Evolutionary conservation across 2,888 invertebrate genomes (phyloP).

Genomic region (Ormyrus nitidulus): DNA sequence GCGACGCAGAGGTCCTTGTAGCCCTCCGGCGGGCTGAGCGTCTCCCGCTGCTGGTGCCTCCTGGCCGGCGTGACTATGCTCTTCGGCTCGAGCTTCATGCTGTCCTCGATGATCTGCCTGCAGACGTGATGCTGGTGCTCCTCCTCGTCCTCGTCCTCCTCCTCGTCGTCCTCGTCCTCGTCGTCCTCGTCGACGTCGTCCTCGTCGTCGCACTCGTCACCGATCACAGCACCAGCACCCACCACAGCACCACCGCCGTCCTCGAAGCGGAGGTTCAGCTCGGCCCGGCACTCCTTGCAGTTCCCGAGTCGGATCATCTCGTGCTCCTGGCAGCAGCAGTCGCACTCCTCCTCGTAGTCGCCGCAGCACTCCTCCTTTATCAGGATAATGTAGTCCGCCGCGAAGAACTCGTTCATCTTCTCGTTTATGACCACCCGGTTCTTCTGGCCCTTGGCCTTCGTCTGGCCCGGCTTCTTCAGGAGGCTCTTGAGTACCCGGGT

Average conservation of each 20-base stretch:
- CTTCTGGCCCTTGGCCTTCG: conserved; percentile 80
- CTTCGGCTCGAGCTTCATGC: conserved; percentile 26
- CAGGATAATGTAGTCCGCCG: conserved; percentile 93
- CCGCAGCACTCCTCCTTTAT: conserved; percentile 92
- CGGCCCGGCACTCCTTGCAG: conserved; percentile 76
- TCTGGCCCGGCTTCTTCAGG: conserved; percentile 85
- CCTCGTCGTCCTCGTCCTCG: conserved; percentile 63
- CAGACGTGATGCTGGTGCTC: conserved; percentile 37
- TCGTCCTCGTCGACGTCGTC: conserved; percentile 61
- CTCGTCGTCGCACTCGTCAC: conserved; percentile 55
- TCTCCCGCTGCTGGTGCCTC: conserved; percentile 79
- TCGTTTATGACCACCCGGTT: conserved; percentile 92
- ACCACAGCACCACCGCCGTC: conserved; percentile 64
- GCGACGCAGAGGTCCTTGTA: conserved; percentile 88
- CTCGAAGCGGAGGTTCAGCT: conserved; percentile 73
- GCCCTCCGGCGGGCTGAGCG: conserved; percentile 92
- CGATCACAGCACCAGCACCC: conserved; percentile 59
- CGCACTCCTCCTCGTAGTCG: conserved; percentile 86
- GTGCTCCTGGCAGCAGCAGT: conserved; percentile 83
- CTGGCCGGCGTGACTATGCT: conserved; percentile 53
- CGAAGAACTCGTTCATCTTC: conserved; percentile 92
- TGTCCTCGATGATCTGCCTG: conserved; percentile 38
- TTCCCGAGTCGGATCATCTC: conserved; percentile 81
- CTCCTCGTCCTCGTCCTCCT: conserved; percentile 54
- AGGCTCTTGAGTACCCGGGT: conserved; percentile 80